phyloP scores from a whole-genome alignment of 2,113 vertebrate species.

The Poeciliopsis prolifica region DNA sequence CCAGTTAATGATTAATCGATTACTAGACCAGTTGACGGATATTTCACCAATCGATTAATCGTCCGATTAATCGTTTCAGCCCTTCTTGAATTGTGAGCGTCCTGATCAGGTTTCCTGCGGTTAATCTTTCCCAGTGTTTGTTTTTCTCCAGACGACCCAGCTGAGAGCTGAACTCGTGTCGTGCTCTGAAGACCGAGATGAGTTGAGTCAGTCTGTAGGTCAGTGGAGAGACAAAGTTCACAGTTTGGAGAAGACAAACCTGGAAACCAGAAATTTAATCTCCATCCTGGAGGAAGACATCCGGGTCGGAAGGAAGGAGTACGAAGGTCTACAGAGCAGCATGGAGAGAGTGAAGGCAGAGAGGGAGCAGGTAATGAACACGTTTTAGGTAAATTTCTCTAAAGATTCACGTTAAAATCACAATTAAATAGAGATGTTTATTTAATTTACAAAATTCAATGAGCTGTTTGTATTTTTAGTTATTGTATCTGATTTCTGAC shows the following conservation, averaged over 20 bases:
- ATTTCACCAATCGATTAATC: too few relatives aligned
- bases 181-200: conserved; percentile 80
- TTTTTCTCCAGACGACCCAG: conserved; percentile 57
- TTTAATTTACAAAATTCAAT: background rate
- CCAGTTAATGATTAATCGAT: too few relatives aligned
- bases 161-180: conserved; percentile 78
- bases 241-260: conserved; percentile 75
- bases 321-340: conserved; percentile 69
- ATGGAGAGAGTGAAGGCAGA: conserved; percentile 71
- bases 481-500: background rate
- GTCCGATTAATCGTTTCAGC: too few relatives aligned
- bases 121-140: too few relatives aligned
- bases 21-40: too few relatives aligned
- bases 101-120: too few relatives aligned
- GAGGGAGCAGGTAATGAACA: conserved; percentile 61
- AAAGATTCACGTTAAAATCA: too few relatives aligned
- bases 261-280: conserved; percentile 72
- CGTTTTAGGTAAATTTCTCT: background rate
- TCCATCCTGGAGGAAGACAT: conserved; percentile 81
- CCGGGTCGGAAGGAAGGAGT: conserved; percentile 69
- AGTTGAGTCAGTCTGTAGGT: conserved; percentile 71
- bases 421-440: background rate
- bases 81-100: too few relatives aligned
- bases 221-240: conserved; percentile 78
- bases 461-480: background rate